A percentile compares a stretch with the other conserved stretches of the same genome.
Evolutionary conservation across 2,888 invertebrate species (phyloP).

Genomic region (Syritta pipiens): DNA sequence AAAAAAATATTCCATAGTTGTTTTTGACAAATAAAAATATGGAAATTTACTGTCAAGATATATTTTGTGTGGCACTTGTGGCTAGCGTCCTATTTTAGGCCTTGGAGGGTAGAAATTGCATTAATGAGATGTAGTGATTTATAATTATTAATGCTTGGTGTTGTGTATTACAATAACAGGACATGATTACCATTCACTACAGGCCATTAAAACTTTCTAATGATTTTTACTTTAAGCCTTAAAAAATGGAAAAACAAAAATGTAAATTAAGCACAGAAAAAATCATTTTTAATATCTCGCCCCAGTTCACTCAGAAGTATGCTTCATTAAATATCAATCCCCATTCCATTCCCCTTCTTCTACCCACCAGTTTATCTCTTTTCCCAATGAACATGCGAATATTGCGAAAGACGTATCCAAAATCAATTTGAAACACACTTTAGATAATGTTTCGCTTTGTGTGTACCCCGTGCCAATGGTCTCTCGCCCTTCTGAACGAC

Average conservation of each 20-base stretch:
- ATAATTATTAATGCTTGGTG: no score
- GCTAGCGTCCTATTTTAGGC: no score
- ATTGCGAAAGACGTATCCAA: slow-evolving; percentile 44
- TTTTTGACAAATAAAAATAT: no score
- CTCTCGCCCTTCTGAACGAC: neutral
- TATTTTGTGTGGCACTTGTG: no score
- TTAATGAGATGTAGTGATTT: no score
- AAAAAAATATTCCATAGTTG: no score
- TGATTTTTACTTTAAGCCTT: slow-evolving; percentile 11
- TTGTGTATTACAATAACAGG: no score
- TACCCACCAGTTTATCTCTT: slow-evolving; percentile 18
- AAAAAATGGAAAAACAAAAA: no score
- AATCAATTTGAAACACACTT: slow-evolving; percentile 64
- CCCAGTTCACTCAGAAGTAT: slow-evolving; percentile 56
- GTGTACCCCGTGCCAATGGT: neutral
- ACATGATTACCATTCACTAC: no score
- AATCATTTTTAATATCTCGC: slow-evolving; percentile 59
- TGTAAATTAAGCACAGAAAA: slow-evolving; percentile 55
- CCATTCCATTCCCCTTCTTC: slow-evolving; percentile 1
- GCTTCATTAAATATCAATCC: slow-evolving; percentile 60
- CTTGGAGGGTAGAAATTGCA: no score
- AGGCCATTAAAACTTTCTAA: slow-evolving; percentile 25
- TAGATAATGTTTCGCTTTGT: slow-evolving; percentile 23
- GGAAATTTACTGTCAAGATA: no score
- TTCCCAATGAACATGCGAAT: slow-evolving; percentile 56